Base-by-base conservation (phyloP, 1,140 invertebrate species). In the Acromyrmex heyeri region DNA sequence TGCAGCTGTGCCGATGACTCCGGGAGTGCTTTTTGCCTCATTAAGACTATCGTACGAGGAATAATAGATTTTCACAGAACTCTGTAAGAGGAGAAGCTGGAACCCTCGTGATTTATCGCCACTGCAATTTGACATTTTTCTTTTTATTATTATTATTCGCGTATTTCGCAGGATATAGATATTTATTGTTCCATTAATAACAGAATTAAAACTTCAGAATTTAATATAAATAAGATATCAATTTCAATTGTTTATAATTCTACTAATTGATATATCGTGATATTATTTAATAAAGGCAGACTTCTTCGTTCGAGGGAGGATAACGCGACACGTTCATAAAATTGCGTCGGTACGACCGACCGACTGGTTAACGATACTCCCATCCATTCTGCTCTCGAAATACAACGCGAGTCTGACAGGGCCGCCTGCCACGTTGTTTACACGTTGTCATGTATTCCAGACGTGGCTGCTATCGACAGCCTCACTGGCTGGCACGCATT, bases 391-490 rank as follows among this genome's bases (percentile, higher is more conserved):
- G 75, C 72, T 73, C 85, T 67, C 78, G 79, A 83, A 89, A 67
- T 90, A 86, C 76, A 86, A 79, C 85, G 69, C 61, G 86, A 89
- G 73, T 78, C 82, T 87, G 90, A 88, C 88, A 77, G 59, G 88
- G 70, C 27, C 61, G 88, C 38, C 75, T 86, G 86, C 77, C 78
- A 86, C 85, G 87, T 88, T 92, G 90, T 92, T 92, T 92, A 92
- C 91, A 92, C 85, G 91, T 88, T 86, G 91, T 92, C 76, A 82
- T 88, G 76, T 67, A 82, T 82, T 69, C 77, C 57, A 87, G 75
- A 85, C 86, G 89, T 81, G 86, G 73, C 70, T 92, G 91, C 90
- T 92, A 92, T 92, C 89, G 91, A 91, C 91, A 92, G 91, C 70
- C 85, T 89, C 87, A 79, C 91, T 83, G 55, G 88, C 89, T 87